A percentile compares a stretch with the other conserved stretches of the same genome.
phyloP scores from a whole-genome alignment of 2,797 vertebrate species.

The Thalassophryne amazonica region DNA sequence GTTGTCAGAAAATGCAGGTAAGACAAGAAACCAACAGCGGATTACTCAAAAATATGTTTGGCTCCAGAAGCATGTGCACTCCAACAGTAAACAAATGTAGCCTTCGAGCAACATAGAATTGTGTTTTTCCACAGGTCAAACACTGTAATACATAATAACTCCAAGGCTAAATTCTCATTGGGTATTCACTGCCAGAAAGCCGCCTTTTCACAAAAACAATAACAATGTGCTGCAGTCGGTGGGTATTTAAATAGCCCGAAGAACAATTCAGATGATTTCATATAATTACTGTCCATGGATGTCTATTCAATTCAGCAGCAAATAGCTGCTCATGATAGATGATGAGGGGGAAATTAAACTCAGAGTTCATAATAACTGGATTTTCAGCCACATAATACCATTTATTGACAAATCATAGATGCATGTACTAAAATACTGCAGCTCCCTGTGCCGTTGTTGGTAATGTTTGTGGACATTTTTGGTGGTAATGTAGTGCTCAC shows the following conservation, averaged over 20 bases:
- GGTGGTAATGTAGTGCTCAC: background rate
- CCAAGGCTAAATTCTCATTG: constrained; percentile 27
- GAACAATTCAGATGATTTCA: constrained; percentile 43
- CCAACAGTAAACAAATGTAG: constrained; percentile 39
- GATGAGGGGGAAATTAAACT: constrained; percentile 5
- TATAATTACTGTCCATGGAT: constrained; percentile 38
- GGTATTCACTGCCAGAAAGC: constrained; percentile 18
- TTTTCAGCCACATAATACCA: background rate
- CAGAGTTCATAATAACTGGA: background rate
- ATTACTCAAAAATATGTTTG: too few species aligned
- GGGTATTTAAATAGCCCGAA: constrained; percentile 34
- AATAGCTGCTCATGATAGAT: constrained; percentile 19
- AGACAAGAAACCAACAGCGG: too few species aligned
- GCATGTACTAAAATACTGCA: background rate
- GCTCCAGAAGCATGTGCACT: constrained; percentile 8
- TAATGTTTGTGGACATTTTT: constrained; percentile 7
- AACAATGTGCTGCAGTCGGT: constrained; percentile 12
- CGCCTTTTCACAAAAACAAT: constrained; percentile 32
- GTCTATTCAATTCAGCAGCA: constrained; percentile 26
- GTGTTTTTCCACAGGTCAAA: constrained; percentile 34
- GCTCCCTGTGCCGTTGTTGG: background rate
- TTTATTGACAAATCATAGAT: background rate
- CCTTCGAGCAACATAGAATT: constrained; percentile 35
- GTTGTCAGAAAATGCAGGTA: too few species aligned
- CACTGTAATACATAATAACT: constrained; percentile 16